A percentile compares a stretch with the other conserved stretches of the same genome.
phyloP scores from a whole-genome alignment of 2,113 vertebrate genomes.

The Chionodraco myersi region DNA sequence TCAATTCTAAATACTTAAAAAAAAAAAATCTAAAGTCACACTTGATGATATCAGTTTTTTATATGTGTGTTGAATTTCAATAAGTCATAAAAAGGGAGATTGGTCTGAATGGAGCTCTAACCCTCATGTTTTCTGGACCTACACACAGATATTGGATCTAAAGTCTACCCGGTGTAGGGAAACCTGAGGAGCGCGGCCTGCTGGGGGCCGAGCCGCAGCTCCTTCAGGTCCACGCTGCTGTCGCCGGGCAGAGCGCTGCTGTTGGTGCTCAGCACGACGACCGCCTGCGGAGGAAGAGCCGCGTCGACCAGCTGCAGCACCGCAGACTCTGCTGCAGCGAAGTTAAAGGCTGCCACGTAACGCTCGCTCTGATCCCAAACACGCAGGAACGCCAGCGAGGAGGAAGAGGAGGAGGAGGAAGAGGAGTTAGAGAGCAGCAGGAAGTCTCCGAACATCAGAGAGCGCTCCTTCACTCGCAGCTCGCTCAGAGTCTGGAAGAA shows the following conservation, averaged over 20 bases:
- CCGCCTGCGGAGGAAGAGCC: conserved; percentile 64
- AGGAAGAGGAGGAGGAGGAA: conserved; percentile 25
- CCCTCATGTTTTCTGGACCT: neutral
- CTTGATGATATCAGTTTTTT: no score
- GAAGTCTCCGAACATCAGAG: conserved; percentile 86
- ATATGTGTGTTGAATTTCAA: no score
- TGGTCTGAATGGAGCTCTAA: neutral
- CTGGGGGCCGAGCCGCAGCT: conserved; percentile 69
- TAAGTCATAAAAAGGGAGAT: no score
- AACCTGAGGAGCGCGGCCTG: conserved; percentile 85
- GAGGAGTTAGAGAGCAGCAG: conserved; percentile 26
- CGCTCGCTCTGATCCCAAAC: conserved; percentile 89
- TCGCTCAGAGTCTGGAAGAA: conserved; percentile 82
- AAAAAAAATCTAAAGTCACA: no score
- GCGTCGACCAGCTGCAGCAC: neutral
- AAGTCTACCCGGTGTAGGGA: conserved; percentile 76
- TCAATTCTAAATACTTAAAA: no score
- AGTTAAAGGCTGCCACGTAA: conserved; percentile 86
- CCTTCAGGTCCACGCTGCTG: conserved; percentile 47
- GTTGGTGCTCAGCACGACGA: conserved; percentile 77
- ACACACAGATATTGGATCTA: neutral
- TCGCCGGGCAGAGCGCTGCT: neutral
- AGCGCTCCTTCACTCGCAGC: conserved; percentile 84
- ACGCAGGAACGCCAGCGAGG: conserved; percentile 81
- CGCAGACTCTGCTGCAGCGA: conserved; percentile 8